Evolutionary conservation across 2,797 vertebrate genomes (phyloP).

Genomic region (Loris lydekkerianus): DNA sequence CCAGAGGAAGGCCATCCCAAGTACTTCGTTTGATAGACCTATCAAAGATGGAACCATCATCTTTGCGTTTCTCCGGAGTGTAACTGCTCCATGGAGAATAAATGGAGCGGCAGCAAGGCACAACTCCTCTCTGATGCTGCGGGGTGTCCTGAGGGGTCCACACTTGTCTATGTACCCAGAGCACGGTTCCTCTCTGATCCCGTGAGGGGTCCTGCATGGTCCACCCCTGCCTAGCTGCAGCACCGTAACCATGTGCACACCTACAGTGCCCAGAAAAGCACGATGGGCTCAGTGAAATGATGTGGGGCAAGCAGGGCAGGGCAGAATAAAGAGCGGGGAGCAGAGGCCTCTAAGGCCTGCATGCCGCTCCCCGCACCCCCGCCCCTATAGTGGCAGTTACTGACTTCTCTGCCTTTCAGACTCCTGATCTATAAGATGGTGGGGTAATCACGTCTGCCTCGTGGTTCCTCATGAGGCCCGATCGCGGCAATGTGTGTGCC

Average conservation of each 20-base stretch:
- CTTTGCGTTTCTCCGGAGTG: neutral
- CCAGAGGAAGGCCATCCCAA: neutral
- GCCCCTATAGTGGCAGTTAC: neutral
- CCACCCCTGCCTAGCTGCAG: no score
- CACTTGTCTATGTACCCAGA: neutral
- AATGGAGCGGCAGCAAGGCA: neutral
- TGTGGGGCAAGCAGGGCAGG: no score
- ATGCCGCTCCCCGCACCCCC: no score
- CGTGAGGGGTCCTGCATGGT: neutral
- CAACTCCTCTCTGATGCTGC: neutral
- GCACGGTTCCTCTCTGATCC: neutral
- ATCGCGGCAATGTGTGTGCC: neutral
- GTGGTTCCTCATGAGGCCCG: neutral
- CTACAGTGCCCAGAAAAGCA: neutral
- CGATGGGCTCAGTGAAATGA: neutral
- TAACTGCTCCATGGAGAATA: neutral
- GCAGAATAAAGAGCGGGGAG: neutral
- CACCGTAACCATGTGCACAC: neutral
- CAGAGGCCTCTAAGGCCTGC: neutral
- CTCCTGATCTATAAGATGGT: neutral
- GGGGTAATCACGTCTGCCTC: neutral
- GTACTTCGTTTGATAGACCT: neutral
- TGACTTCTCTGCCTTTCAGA: neutral
- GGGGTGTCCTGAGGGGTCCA: neutral
- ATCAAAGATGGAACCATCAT: neutral